phyloP scores from a whole-genome alignment of 2,797 vertebrate species.

The Passerculus sandwichensis region DNA sequence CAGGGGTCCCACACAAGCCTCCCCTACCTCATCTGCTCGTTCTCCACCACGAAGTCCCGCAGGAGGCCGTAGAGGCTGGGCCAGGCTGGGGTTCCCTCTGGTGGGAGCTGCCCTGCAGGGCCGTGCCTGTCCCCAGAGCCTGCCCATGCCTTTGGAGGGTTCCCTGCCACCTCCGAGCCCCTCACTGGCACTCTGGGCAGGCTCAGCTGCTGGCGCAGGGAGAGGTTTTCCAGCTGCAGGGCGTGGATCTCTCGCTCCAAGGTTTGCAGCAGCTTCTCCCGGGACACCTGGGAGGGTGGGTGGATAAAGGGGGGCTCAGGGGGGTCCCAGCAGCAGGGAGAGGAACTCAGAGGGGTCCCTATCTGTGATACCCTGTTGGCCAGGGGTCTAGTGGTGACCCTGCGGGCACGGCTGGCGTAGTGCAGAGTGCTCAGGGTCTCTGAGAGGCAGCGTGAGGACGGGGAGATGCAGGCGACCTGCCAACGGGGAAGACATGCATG shows the following conservation, averaged over 20 bases:
- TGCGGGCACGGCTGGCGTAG: constrained; percentile 75
- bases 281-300: constrained; percentile 4
- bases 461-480: constrained; percentile 80
- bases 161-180: not conserved
- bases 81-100: constrained; percentile 42
- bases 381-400: constrained; percentile 72
- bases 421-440: constrained; percentile 80
- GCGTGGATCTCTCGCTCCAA: constrained; percentile 67
- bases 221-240: constrained; percentile 72
- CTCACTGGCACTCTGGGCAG: not conserved
- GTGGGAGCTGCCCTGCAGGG: not conserved
- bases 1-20: constrained; percentile 21
- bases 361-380: constrained; percentile 58
- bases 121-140: not conserved
- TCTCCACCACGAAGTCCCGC: constrained; percentile 77
- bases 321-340: accelerated
- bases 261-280: constrained; percentile 50
- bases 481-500: accelerated
- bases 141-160: not conserved
- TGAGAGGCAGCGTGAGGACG: constrained; percentile 70
- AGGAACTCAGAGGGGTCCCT: not conserved
- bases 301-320: not conserved
- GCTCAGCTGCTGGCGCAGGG: constrained; percentile 68
- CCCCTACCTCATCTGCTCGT: constrained; percentile 71
- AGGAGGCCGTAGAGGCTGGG: constrained; percentile 73